These are phyloP conservation scores for Amphiprion clarkii DNA, from an alignment of 2,797 vertebrate genomes.

Conservation along the genomic window DNA sequence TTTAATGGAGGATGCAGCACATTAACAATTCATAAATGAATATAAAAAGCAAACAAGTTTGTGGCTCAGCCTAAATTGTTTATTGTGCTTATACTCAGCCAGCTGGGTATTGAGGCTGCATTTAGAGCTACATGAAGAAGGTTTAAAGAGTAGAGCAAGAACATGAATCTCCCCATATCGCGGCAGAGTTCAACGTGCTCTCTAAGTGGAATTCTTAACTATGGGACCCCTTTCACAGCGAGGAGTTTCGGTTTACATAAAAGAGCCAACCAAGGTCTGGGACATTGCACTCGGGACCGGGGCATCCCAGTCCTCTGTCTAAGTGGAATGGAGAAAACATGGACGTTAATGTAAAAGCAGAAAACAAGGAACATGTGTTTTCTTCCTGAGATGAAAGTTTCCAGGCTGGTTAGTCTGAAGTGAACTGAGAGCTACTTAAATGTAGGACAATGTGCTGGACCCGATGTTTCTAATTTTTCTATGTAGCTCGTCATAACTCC, in stretches of 20 bases:
- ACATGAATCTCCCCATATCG: conserved; percentile 76
- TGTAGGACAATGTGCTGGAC: conserved; percentile 25
- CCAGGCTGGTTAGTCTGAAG: conserved; percentile 55
- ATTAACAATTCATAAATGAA: conserved; percentile 9
- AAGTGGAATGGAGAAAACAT: conserved; percentile 80
- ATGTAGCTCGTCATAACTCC: not conserved
- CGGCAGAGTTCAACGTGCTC: conserved; percentile 66
- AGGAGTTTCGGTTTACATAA: conserved; percentile 87
- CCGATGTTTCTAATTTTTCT: conserved; percentile 7
- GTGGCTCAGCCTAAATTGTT: conserved; percentile 56
- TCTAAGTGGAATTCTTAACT: conserved; percentile 89
- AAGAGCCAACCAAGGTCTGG: conserved; percentile 77
- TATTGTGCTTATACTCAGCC: conserved; percentile 46
- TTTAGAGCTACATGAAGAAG: conserved; percentile 74
- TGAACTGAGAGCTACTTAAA: conserved; percentile 52
- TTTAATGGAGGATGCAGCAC: not conserved
- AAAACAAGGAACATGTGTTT: conserved; percentile 77
- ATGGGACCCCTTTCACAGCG: conserved; percentile 87
- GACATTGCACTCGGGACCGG: conserved; percentile 85
- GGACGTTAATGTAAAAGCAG: conserved; percentile 74
- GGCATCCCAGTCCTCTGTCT: conserved; percentile 69
- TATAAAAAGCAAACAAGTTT: conserved; percentile 41
- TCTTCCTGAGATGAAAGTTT: conserved; percentile 74
- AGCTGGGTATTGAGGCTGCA: conserved; percentile 73
- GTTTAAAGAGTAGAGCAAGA: conserved; percentile 68